Conservation (phyloP, 2,113 vertebrate species). For the Tychaedon coryphoeus region DNA sequence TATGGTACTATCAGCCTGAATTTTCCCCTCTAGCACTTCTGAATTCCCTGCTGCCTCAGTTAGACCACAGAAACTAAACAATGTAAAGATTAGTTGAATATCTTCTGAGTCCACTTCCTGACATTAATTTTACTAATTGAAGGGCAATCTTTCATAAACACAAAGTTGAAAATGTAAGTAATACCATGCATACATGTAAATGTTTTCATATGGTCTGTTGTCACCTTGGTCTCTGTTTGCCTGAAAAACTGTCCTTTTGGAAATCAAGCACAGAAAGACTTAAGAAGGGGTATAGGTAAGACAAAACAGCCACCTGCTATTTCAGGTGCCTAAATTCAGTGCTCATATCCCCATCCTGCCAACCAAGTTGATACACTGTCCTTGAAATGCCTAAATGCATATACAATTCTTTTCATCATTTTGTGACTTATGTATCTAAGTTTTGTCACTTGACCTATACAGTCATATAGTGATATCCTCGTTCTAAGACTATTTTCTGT, state of each 20-base stretch:
- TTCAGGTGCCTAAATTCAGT: neutral
- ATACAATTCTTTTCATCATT: neutral
- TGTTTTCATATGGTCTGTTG: rapidly evolving
- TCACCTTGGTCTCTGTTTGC: neutral
- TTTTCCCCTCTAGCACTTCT: neutral
- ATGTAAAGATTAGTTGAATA: neutral
- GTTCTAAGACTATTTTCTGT: neutral
- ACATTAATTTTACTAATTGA: neutral
- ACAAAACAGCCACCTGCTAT: neutral
- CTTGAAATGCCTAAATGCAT: neutral
- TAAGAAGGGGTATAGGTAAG: neutral
- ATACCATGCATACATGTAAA: neutral
- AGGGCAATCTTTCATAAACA: neutral
- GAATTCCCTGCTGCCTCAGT: neutral
- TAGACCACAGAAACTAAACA: neutral
- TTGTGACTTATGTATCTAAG: neutral
- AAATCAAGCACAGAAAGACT: neutral
- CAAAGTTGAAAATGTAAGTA: neutral
- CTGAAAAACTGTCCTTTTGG: neutral
- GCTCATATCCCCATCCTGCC: neutral
- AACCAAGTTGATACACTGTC: rapidly evolving
- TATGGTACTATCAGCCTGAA: neutral
- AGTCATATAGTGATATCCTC: neutral
- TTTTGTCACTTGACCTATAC: neutral
- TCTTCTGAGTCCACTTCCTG: neutral